Evolutionary conservation across 2,797 vertebrate species (phyloP).

Genomic region (Eulemur coronatus): DNA sequence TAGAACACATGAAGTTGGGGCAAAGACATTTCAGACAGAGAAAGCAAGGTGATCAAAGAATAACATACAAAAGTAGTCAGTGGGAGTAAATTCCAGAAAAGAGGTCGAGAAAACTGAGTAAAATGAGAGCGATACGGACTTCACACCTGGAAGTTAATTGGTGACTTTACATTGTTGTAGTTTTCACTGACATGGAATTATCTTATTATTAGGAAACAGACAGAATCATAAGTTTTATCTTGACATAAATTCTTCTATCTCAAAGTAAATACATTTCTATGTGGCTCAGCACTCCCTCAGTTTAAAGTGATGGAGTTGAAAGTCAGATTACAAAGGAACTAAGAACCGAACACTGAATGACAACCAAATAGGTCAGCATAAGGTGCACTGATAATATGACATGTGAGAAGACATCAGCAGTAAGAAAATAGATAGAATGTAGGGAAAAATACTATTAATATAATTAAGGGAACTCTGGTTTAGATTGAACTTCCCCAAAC

Average conservation of each 20-base stretch:
- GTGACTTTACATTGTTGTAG: neutral
- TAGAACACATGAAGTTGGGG: neutral
- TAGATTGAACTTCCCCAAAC: neutral
- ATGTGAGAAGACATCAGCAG: neutral
- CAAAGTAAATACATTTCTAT: neutral
- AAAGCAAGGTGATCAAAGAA: neutral
- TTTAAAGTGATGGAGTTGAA: neutral
- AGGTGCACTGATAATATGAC: neutral
- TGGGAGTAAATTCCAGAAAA: neutral
- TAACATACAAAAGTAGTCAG: neutral
- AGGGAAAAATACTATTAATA: neutral
- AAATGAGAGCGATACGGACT: neutral
- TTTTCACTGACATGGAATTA: neutral
- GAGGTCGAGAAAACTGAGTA: neutral
- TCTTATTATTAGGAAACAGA: neutral
- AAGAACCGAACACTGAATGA: neutral
- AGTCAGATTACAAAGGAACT: neutral
- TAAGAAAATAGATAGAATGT: neutral
- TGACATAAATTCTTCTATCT: neutral
- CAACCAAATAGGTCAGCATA: neutral
- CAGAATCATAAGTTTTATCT: neutral
- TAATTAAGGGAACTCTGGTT: neutral
- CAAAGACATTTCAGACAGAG: neutral
- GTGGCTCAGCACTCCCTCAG: neutral
- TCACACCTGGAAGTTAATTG: neutral